Conservation (phyloP, 2,888 invertebrate genomes). For the Philereme transversata region DNA sequence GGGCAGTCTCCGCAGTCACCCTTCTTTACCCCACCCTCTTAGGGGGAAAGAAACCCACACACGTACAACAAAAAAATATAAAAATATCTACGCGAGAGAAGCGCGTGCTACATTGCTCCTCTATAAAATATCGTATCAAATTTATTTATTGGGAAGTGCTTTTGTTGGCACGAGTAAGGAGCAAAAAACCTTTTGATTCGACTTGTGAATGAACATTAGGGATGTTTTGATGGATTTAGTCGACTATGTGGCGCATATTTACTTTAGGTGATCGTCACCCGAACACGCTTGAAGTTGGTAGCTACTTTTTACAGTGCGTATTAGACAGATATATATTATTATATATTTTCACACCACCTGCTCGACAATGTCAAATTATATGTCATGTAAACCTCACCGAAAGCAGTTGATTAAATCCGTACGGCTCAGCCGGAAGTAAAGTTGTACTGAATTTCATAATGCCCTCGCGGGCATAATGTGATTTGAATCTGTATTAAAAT, state of each 20-base stretch:
- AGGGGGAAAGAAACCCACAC: constrained; percentile 52
- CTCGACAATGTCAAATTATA: too few relatives aligned
- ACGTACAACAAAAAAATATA: constrained; percentile 60
- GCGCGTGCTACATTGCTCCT: constrained; percentile 74
- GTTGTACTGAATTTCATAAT: too few relatives aligned
- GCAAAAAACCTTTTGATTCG: constrained; percentile 62
- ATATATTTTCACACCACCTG: too few relatives aligned
- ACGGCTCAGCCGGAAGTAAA: too few relatives aligned
- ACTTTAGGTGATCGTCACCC: constrained; percentile 15
- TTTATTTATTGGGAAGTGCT: constrained; percentile 74
- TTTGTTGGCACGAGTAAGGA: constrained; percentile 66
- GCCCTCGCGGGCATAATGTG: too few relatives aligned
- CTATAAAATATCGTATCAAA: constrained; percentile 78
- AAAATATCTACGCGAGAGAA: constrained; percentile 63
- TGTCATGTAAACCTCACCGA: too few relatives aligned
- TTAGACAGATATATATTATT: too few relatives aligned
- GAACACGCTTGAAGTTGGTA: neutral
- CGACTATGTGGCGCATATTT: constrained; percentile 20
- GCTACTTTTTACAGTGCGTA: too few relatives aligned
- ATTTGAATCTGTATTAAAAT: too few relatives aligned
- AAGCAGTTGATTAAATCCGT: too few relatives aligned
- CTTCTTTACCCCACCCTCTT: constrained; percentile 35
- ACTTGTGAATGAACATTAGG: constrained; percentile 56
- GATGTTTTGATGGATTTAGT: constrained; percentile 56
- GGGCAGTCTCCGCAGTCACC: constrained; percentile 65